Percentiles rank a stretch among this genome's conserved stretches.
Conservation (phyloP, 1,140 invertebrate genomes). For the Microvelia longipes region DNA sequence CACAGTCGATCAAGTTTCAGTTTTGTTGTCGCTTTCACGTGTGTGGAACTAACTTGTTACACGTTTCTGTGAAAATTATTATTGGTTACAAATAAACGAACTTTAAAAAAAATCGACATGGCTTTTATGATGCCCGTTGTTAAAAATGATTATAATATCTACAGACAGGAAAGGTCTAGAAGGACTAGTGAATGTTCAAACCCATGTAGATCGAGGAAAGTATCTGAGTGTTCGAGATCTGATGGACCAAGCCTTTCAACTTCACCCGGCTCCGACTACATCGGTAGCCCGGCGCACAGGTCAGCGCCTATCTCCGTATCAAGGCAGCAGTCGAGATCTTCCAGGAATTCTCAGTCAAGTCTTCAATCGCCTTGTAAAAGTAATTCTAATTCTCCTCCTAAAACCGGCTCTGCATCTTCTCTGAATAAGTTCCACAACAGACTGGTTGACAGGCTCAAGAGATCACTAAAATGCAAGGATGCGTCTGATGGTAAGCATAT, state of each 20-base stretch:
- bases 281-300: constrained; percentile 42
- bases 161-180: constrained; percentile 60
- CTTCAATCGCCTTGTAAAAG: constrained; percentile 37
- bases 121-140: constrained; percentile 88
- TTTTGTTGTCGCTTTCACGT: neutral
- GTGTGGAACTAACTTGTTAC: no score
- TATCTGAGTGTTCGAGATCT: constrained; percentile 62
- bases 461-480: constrained; percentile 50
- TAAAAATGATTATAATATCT: constrained; percentile 84
- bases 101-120: constrained; percentile 38
- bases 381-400: constrained; percentile 43
- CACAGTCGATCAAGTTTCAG: neutral
- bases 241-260: constrained; percentile 50
- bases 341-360: constrained; percentile 39
- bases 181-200: constrained; percentile 57
- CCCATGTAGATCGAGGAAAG: constrained; percentile 53
- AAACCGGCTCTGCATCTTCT: constrained; percentile 41
- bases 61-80: no score
- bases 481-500: constrained; percentile 28
- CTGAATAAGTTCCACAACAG: constrained; percentile 70
- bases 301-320: constrained; percentile 40
- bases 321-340: constrained; percentile 40
- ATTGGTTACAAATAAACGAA: no score
- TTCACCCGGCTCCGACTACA: constrained; percentile 50
- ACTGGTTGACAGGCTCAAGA: constrained; percentile 65